phyloP scores from a whole-genome alignment of 2,888 invertebrate species.

The Cerceris ruficornis region DNA sequence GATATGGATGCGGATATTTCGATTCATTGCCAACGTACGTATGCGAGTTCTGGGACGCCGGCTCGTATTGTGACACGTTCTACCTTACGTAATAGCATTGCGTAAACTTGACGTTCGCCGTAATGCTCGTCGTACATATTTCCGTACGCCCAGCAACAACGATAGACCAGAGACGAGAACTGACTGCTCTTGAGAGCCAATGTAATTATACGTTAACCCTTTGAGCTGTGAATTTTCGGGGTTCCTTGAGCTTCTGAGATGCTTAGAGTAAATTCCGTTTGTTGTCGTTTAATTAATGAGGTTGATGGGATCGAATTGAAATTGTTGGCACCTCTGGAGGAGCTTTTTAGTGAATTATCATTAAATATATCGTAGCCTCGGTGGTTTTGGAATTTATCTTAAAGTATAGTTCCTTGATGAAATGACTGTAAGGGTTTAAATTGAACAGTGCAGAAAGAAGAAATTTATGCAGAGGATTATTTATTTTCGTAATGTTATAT shows the following conservation, averaged over 20 bases:
- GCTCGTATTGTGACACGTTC: constrained; percentile 67
- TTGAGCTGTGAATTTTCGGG: not conserved
- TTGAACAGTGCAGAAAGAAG: too few species aligned
- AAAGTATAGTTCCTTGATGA: too few species aligned
- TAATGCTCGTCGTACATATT: constrained; percentile 66
- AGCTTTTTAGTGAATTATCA: too few species aligned
- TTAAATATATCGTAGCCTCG: too few species aligned
- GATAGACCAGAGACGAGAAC: constrained; percentile 14
- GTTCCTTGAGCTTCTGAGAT: not conserved
- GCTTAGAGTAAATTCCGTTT: too few species aligned
- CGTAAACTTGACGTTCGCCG: constrained; percentile 73
- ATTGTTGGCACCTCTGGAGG: too few species aligned
- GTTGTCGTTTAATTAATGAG: too few species aligned
- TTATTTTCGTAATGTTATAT: too few species aligned
- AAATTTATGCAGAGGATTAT: too few species aligned
- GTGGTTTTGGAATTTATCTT: too few species aligned
- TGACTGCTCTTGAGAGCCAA: constrained; percentile 1
- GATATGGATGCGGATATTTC: constrained; percentile 42
- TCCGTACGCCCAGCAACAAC: constrained; percentile 74
- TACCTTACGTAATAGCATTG: constrained; percentile 77
- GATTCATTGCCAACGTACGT: constrained; percentile 47
- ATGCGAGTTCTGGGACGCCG: constrained; percentile 45
- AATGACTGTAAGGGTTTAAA: too few species aligned
- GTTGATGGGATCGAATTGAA: too few species aligned
- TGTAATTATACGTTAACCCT: not conserved